A percentile compares a stretch with the other conserved stretches of the same genome.
Conservation (phyloP, 2,888 invertebrate genomes). For the Drosophila prostipennis region DNA sequence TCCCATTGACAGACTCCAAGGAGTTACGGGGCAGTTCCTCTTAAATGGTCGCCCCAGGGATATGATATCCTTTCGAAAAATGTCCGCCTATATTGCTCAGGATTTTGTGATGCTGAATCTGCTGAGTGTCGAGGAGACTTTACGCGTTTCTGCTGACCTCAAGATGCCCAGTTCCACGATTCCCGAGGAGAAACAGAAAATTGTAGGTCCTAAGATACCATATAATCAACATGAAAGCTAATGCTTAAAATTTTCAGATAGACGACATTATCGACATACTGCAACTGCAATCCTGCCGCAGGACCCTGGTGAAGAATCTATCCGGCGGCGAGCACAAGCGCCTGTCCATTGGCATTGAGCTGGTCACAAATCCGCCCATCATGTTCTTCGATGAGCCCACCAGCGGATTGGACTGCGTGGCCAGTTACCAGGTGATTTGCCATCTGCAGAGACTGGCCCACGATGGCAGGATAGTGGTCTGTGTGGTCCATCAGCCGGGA, state of each 20-base stretch:
- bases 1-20: slow-evolving; percentile 62
- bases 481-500: slow-evolving; percentile 96
- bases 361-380: slow-evolving; percentile 95
- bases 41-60: slow-evolving; percentile 89
- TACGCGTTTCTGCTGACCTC: slow-evolving; percentile 92
- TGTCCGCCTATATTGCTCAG: slow-evolving; percentile 93
- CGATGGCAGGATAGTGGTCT: slow-evolving; percentile 93
- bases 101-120: slow-evolving; percentile 91
- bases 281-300: slow-evolving; percentile 87
- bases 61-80: slow-evolving; percentile 87
- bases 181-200: slow-evolving; percentile 86
- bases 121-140: slow-evolving; percentile 92
- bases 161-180: slow-evolving; percentile 89
- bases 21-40: slow-evolving; percentile 87
- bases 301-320: slow-evolving; percentile 88
- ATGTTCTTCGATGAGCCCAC: slow-evolving; percentile 98
- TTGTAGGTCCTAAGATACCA: slow-evolving; percentile 85
- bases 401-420: slow-evolving; percentile 92
- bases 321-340: slow-evolving; percentile 96
- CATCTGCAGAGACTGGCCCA: slow-evolving; percentile 91
- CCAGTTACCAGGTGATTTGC: slow-evolving; percentile 91
- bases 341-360: slow-evolving; percentile 94
- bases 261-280: slow-evolving; percentile 91
- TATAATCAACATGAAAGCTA: not conserved
- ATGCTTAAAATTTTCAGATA: slow-evolving; percentile 86